Percentiles rank a stretch among this genome's conserved stretches.
These are phyloP conservation scores for Threskiornis aethiopicus DNA, from an alignment of 2,797 vertebrate genomes.

Conservation along the genomic window DNA sequence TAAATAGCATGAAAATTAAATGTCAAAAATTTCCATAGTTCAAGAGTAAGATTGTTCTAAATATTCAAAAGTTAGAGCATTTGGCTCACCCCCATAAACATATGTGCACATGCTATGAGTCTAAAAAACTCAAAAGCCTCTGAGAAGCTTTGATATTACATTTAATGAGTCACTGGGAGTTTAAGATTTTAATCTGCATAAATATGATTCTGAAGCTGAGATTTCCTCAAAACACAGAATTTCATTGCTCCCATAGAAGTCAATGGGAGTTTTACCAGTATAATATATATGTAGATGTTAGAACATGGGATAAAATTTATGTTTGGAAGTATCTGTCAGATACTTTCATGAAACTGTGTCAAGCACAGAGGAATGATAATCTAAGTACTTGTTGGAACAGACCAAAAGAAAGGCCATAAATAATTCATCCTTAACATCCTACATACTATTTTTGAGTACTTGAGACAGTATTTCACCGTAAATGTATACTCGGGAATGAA, in stretches of 20 bases:
- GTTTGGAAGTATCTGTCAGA: not conserved
- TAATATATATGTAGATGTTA: not conserved
- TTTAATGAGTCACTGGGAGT: not conserved
- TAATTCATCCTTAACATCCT: not conserved
- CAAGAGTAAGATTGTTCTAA: not conserved
- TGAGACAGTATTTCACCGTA: not conserved
- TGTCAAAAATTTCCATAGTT: not conserved
- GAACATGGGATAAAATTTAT: not conserved
- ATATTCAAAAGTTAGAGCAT: not conserved
- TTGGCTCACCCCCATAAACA: constrained; percentile 16
- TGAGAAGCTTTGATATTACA: not conserved
- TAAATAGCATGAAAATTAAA: not conserved
- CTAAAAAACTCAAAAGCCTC: not conserved
- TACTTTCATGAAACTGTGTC: not conserved
- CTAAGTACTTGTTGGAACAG: not conserved
- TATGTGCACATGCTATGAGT: not conserved
- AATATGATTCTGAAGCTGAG: not conserved
- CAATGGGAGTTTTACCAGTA: not conserved
- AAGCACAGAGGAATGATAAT: not conserved
- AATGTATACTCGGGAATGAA: not conserved
- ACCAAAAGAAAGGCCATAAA: not conserved
- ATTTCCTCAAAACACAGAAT: not conserved
- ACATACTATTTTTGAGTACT: not conserved
- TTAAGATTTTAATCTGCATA: not conserved
- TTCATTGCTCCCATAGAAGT: not conserved